Evolutionary conservation across 2,797 vertebrate genomes (phyloP), one percentile per base, ranked within the genome.

Genomic region (Acropternis orthonyx): DNA sequence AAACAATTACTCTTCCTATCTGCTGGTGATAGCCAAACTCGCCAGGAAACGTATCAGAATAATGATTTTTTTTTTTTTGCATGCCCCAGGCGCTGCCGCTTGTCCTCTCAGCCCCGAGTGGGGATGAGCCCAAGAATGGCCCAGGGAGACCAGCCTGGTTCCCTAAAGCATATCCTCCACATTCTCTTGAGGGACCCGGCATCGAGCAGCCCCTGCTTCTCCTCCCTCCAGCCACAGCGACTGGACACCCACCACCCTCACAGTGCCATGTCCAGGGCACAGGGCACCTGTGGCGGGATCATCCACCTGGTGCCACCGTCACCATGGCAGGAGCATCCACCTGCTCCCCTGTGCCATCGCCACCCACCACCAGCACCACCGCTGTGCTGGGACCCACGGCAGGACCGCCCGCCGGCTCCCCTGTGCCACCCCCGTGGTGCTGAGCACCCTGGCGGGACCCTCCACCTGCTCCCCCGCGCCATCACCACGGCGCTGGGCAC

Each of bases 101-200:
- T 7, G 4, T 30, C 54, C 17, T 43, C 30, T 34, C 4, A 7
- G n/a, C 24, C 26, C 1, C 0, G 2, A 32, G 36, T 0, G 5
- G 7, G 23, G 32, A 49, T 2, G 21, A 71, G 18, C 52, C 41
- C 34, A 21, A 4, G 26, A 12, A 11, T 0, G 39, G 39, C 39
- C 39, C 39, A 39, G 2, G 32, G 3, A 54, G 6, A 11, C 59
- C 52, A 49, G 27, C 19, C 36, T 23, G 0, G 48, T 19, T 39
- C 39, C 52, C 24, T 13, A 51, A 37, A 46, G 7, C 67, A 65
- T 1, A 0, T 61, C 41, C 44, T 44, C 19, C 2, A 1, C 51
- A 15, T 18, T 41, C 4, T 23, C 48, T 2, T 27, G 48, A 2
- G 3, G 6, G 1, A 9, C 9, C 5, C 0, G 16, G 39, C 52